phyloP scores from a whole-genome alignment of 1,140 invertebrate species.

The Conus betulinus region DNA sequence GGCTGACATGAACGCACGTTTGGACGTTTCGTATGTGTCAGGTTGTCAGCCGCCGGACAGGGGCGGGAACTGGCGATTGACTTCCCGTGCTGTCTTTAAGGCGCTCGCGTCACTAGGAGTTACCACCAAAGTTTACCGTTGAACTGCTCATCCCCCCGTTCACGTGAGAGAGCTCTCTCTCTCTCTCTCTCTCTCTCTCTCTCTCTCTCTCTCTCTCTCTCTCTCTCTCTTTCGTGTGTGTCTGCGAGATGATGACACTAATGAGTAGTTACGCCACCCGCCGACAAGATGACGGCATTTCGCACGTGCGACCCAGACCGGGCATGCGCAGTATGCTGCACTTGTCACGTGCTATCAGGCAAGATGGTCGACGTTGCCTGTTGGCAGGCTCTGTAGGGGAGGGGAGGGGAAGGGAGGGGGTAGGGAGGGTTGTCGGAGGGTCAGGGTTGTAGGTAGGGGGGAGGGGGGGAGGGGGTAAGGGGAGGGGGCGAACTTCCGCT shows the following conservation, averaged over 20 bases:
- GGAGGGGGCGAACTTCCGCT: background rate
- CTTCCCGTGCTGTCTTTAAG: too few relatives aligned
- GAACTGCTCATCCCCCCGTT: too few relatives aligned
- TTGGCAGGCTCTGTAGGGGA: background rate
- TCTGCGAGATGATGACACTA: conserved; percentile 13
- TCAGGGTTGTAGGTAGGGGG: too few relatives aligned
- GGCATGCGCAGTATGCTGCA: conserved; percentile 16
- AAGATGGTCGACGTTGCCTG: background rate
- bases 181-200: background rate
- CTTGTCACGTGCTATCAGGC: conserved; percentile 17
- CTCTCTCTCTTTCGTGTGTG: background rate
- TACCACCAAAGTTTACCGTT: too few relatives aligned
- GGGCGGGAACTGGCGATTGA: too few relatives aligned
- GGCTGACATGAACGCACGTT: too few relatives aligned
- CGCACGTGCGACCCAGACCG: conserved; percentile 17
- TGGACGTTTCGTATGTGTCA: too few relatives aligned
- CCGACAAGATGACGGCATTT: conserved; percentile 31
- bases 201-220: background rate
- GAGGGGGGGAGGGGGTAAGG: background rate
- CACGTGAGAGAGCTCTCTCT: background rate
- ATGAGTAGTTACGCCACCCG: conserved; percentile 21
- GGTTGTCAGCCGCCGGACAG: too few relatives aligned
- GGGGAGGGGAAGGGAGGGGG: background rate
- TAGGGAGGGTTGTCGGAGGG: too few relatives aligned
- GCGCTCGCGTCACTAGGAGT: too few relatives aligned